A percentile compares a stretch with the other conserved stretches of the same genome.
phyloP scores from a whole-genome alignment of 2,113 vertebrate species.

The Argyrosomus japonicus region DNA sequence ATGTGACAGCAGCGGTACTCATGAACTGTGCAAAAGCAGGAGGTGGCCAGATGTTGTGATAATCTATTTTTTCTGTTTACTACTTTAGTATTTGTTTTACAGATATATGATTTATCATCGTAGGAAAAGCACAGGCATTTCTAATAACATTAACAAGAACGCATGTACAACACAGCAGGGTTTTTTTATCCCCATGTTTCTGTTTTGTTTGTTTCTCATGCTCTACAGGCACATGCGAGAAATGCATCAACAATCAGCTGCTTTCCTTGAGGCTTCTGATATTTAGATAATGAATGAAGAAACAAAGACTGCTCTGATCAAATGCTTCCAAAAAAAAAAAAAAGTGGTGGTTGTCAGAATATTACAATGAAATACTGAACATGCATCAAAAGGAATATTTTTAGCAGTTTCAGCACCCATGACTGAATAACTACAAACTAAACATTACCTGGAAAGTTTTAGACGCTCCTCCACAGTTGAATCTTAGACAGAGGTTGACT shows the following conservation, averaged over 20 bases:
- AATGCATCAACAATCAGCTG: neutral
- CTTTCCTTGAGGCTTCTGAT: neutral
- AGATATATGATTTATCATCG: neutral
- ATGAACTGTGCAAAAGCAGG: neutral
- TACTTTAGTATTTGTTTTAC: too few relatives aligned
- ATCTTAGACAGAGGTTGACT: conserved; percentile 90
- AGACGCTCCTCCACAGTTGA: conserved; percentile 90
- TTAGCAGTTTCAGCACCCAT: too few relatives aligned
- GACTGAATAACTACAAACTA: too few relatives aligned
- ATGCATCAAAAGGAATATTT: too few relatives aligned
- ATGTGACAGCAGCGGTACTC: neutral
- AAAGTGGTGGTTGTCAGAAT: too few relatives aligned
- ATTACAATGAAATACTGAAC: too few relatives aligned
- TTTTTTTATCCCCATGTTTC: too few relatives aligned
- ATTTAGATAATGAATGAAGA: neutral
- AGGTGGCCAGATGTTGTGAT: neutral
- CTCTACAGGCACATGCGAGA: too few relatives aligned
- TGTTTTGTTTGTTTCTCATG: neutral
- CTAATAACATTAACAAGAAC: neutral
- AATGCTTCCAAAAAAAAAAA: neutral
- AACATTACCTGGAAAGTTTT: conserved; percentile 91
- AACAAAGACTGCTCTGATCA: neutral
- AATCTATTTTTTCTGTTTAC: neutral
- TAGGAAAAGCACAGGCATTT: neutral
- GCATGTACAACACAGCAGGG: too few relatives aligned